Evolutionary conservation across 2,888 invertebrate species (phyloP), one percentile per base, ranked within the genome.

Genomic region (Drosophila kokeensis): DNA sequence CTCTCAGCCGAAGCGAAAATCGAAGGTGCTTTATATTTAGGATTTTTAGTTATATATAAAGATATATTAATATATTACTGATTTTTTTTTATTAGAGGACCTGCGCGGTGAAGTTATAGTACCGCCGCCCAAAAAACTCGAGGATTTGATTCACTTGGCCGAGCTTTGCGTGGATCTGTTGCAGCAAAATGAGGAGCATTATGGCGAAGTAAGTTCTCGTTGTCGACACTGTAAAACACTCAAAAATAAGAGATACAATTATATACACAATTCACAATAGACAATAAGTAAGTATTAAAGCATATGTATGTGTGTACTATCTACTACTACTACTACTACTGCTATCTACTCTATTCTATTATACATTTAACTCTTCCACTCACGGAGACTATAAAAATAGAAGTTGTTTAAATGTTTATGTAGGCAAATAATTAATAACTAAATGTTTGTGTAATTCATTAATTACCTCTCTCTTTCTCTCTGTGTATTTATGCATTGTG

Each of bases 121-220:
- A 64, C 95, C 97, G 32, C 97, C 98, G 10, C 96, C 96, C 66
- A 97, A 97, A 94, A 98, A 98, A 92, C 94, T 99, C 59, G 99
- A 99, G 93, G 99, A 99, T 93, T 95, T 99, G 66, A 98, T 99
- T 90, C 98, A 98, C 93, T 95, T 99, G 82, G 98, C 99, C 18
- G 99, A 99, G 93, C 95, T 99, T 53, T 99, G 99, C 94, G 99
- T 99, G 62, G 99, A 99, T 93, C 95, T 99, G 48, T 94, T 99
- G 77, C 99, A 99, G 93, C 99, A 99, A 94, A 99, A 99, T 93
- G 99, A 99, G 94, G 99, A 99, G 94, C 99, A 99, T 93, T 99
- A 99, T 94, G 98, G 99, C 81, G 99, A 99, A 98, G 99, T 99
- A 95, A 94, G 94, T 77, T 73, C 32, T 55, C 29, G 27, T 49